Base-by-base conservation (phyloP, 2,797 vertebrate genomes). In the Fratercula arctica region DNA sequence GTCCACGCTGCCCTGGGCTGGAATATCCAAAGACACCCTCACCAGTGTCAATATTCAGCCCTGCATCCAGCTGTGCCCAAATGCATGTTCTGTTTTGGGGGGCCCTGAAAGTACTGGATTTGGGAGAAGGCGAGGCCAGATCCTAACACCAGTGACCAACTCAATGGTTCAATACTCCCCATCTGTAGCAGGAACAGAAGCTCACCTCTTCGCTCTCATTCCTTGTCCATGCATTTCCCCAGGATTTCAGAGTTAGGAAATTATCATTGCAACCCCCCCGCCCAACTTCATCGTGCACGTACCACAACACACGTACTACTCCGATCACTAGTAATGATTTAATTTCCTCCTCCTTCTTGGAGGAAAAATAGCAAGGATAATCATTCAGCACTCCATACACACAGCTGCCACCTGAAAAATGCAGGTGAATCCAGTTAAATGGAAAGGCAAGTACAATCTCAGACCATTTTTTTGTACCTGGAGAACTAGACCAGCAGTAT, bases 381-480 rank as follows among this genome's bases (percentile, higher is more conserved):
- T n/a, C 70, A 87, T 64, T 43, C 89, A 84, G 84, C 73, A 87
- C 90, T 77, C 53, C 56, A 35, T 21, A 85, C 37, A 73, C 81
- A 83, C 66, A 94, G 41, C 82, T 87, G 91, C 81, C 94, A 90
- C 41, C 85, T 85, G 93, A 95, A 81, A 96, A 95, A 92, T 6
- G 68, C 89, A 77, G 75, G 77, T 92, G 92, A 97, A 79, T 21
- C 7, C 45, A 63, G 92, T 29, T 46, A 87, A 89, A 96, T 59
- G 83, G 41, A 87, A 87, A 95, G 84, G 54, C 61, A 80, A 60
- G 50, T 26, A 84, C 60, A 54, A 69, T 39, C 84, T 89, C 93
- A 83, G 10, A 63, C 90, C 95, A 85, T 95, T 96, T 98, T 48
- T 97, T 91, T 95, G 86, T 92, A 95, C 72, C 86, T 73, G 81